These are phyloP conservation scores for Hemiscyllium ocellatum DNA, from an alignment of 2,113 vertebrate species.

Conservation along the genomic window DNA sequence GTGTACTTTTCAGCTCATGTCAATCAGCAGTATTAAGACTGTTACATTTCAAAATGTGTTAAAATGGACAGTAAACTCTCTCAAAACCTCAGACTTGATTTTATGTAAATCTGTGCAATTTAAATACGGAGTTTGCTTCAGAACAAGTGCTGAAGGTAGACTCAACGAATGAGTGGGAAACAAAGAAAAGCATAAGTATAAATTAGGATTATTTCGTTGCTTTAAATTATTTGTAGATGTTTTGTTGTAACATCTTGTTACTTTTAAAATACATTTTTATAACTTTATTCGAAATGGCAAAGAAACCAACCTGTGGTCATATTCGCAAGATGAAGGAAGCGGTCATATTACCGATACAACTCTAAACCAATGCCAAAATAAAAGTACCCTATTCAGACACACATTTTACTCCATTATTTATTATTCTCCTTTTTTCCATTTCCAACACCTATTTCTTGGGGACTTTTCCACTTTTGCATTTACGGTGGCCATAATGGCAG, in stretches of 20 bases:
- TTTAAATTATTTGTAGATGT: not conserved
- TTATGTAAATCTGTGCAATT: not conserved
- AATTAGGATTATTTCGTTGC: not conserved
- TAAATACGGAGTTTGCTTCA: not conserved
- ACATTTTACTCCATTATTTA: constrained; percentile 10
- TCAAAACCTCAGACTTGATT: not conserved
- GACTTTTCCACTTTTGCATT: not conserved
- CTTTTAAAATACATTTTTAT: not conserved
- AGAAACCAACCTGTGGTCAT: not conserved
- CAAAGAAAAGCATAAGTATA: not conserved
- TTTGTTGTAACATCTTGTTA: not conserved
- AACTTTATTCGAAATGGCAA: not conserved
- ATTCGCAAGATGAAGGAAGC: not conserved
- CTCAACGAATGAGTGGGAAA: not conserved
- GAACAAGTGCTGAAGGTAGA: not conserved
- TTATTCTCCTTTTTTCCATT: not conserved
- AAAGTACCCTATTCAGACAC: constrained; percentile 36
- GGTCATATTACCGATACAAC: constrained; percentile 32
- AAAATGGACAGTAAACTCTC: no score
- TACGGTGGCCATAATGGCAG: no score
- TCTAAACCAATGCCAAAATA: constrained; percentile 29
- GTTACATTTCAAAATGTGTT: not conserved
- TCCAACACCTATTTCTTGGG: not conserved
- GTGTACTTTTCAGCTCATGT: not conserved
- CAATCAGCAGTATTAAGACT: not conserved